Evolutionary conservation across 2,113 vertebrate species (phyloP).

Genomic region (Serinus canaria): DNA sequence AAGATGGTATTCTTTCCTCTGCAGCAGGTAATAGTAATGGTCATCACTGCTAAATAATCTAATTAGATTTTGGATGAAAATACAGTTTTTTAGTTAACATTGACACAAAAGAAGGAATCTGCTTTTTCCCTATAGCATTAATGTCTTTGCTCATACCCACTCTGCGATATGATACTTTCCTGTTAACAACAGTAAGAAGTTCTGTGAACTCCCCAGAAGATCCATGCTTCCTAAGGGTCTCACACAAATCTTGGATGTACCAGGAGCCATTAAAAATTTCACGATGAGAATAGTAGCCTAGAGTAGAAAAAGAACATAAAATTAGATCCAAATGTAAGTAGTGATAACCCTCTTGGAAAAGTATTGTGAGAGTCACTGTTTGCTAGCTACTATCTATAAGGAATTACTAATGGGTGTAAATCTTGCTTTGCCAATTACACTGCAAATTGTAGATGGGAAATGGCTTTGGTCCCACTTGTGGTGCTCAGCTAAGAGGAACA

Average conservation of each 20-base stretch:
- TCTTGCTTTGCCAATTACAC: neutral
- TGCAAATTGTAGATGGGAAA: neutral
- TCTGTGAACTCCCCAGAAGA: conserved; percentile 88
- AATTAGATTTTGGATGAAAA: conserved; percentile 79
- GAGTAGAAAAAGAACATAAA: neutral
- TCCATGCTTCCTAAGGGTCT: conserved; percentile 71
- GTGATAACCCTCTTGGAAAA: neutral
- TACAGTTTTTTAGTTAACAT: conserved; percentile 97
- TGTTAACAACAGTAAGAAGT: conserved; percentile 91
- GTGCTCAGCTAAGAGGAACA: neutral
- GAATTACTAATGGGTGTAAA: neutral
- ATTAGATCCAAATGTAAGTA: neutral
- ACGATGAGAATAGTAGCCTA: conserved; percentile 94
- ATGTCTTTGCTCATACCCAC: conserved; percentile 71
- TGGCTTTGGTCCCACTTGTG: neutral
- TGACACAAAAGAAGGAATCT: conserved; percentile 94
- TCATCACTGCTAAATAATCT: neutral
- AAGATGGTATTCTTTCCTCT: neutral
- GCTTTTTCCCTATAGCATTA: conserved; percentile 87
- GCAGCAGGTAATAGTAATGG: neutral
- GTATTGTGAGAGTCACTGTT: neutral
- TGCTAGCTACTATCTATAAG: accelerated
- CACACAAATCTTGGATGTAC: conserved; percentile 88
- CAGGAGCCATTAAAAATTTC: conserved; percentile 89
- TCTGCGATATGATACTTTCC: conserved; percentile 85